Evolutionary conservation across 92 coral and sea anemone genomes (phyloP).

Genomic region (Porites divaricata): DNA sequence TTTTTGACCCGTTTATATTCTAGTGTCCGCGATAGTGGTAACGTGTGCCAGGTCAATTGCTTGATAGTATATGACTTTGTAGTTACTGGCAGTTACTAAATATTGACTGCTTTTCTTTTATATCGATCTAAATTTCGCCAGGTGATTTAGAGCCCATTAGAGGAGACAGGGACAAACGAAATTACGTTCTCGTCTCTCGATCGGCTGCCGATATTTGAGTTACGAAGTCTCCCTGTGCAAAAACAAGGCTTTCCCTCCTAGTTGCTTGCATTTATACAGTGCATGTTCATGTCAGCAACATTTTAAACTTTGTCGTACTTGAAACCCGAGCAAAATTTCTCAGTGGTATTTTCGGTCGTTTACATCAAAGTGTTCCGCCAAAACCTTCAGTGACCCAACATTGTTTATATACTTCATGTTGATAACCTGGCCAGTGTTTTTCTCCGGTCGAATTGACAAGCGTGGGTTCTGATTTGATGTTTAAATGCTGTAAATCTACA

Average conservation of each 20-base stretch:
- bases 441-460: not conserved
- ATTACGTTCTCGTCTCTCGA: too few relatives aligned
- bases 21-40: too few relatives aligned
- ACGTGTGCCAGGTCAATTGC: too few relatives aligned
- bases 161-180: too few relatives aligned
- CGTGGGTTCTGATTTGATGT: not conserved
- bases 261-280: too few relatives aligned
- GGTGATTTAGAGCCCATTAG: not conserved
- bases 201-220: too few relatives aligned
- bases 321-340: not conserved
- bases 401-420: too few relatives aligned
- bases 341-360: too few relatives aligned
- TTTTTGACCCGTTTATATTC: too few relatives aligned
- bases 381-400: too few relatives aligned
- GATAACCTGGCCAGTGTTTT: not conserved
- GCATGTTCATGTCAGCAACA: not conserved
- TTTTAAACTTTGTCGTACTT: not conserved
- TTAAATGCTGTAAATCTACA: conserved; percentile 5
- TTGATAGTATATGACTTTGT: too few relatives aligned
- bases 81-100: not conserved
- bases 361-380: too few relatives aligned
- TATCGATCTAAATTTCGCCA: conserved; percentile 2
- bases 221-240: not conserved
- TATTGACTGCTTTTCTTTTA: not conserved
- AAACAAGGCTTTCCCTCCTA: not conserved